Conservation (phyloP, 2,888 invertebrate genomes). For the Oxytorus armatus region DNA sequence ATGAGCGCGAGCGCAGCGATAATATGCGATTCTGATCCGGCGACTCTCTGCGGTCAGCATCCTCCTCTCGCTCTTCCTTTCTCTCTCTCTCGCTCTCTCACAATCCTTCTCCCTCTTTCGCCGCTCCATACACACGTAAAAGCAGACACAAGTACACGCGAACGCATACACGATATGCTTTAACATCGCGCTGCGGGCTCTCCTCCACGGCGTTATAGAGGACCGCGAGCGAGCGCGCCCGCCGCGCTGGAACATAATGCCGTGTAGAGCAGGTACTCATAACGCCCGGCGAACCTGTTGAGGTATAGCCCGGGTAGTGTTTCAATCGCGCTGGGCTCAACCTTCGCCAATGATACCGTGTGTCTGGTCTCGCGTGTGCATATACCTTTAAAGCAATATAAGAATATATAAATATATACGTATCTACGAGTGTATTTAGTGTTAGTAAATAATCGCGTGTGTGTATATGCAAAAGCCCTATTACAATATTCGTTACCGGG, state of each 20-base stretch:
- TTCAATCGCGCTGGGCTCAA: slow-evolving; percentile 81
- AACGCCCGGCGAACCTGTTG: slow-evolving; percentile 82
- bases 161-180: slow-evolving; percentile 33
- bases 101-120: slow-evolving; percentile 43
- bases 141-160: not conserved
- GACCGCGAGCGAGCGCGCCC: slow-evolving; percentile 53
- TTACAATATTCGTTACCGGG: slow-evolving; percentile 83
- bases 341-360: slow-evolving; percentile 80
- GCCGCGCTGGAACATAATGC: slow-evolving; percentile 78
- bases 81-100: slow-evolving; percentile 57
- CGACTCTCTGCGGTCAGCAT: slow-evolving; percentile 74
- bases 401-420: slow-evolving; percentile 5
- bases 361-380: slow-evolving; percentile 59
- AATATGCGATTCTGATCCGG: slow-evolving; percentile 82
- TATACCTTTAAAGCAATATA: too few species aligned
- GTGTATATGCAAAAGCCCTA: slow-evolving; percentile 74
- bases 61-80: slow-evolving; percentile 55
- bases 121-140: not conserved
- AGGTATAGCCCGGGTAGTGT: slow-evolving; percentile 84
- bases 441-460: slow-evolving; percentile 24
- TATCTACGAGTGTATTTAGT: slow-evolving; percentile 2
- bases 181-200: slow-evolving; percentile 37
- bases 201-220: slow-evolving; percentile 24
- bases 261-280: slow-evolving; percentile 82
- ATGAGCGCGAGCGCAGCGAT: slow-evolving; percentile 73